Conservation (phyloP, 2,888 invertebrate species). For the Leptopilina drosophilae region DNA sequence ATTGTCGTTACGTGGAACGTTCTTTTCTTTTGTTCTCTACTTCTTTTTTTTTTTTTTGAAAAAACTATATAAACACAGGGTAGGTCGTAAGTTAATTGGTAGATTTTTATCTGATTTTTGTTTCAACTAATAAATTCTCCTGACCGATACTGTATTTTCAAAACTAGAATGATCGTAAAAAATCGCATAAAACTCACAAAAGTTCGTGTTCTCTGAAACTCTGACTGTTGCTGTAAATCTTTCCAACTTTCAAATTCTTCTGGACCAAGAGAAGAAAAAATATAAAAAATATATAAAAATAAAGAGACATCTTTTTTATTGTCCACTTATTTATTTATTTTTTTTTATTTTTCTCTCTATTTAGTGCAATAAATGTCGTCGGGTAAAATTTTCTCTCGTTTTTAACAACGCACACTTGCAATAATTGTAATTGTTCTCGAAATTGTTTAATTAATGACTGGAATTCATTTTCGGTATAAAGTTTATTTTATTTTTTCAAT, state of each 20-base stretch:
- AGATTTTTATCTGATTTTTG: slow-evolving; percentile 32
- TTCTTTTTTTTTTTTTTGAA: slow-evolving; percentile 12
- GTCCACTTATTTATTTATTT: background rate
- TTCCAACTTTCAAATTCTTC: background rate
- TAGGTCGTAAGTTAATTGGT: slow-evolving; percentile 27
- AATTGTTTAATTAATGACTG: too few relatives aligned
- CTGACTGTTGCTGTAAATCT: slow-evolving; percentile 10
- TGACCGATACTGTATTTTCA: slow-evolving; percentile 7
- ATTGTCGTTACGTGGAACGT: background rate
- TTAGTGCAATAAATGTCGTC: background rate
- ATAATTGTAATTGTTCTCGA: too few relatives aligned
- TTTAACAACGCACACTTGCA: too few relatives aligned
- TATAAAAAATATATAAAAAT: background rate
- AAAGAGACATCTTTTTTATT: slow-evolving; percentile 15
- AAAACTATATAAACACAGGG: background rate
- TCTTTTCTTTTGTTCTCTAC: background rate
- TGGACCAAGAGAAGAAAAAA: too few relatives aligned
- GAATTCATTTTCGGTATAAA: too few relatives aligned
- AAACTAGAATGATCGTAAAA: slow-evolving; percentile 29
- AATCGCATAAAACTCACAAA: slow-evolving; percentile 22
- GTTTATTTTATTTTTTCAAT: too few relatives aligned
- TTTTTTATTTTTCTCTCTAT: background rate
- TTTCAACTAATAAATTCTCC: slow-evolving; percentile 24
- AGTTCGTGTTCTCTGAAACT: slow-evolving; percentile 10
- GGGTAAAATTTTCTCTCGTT: background rate